Evolutionary conservation across 2,797 vertebrate genomes (phyloP).

Genomic region (Myotis daubentonii): DNA sequence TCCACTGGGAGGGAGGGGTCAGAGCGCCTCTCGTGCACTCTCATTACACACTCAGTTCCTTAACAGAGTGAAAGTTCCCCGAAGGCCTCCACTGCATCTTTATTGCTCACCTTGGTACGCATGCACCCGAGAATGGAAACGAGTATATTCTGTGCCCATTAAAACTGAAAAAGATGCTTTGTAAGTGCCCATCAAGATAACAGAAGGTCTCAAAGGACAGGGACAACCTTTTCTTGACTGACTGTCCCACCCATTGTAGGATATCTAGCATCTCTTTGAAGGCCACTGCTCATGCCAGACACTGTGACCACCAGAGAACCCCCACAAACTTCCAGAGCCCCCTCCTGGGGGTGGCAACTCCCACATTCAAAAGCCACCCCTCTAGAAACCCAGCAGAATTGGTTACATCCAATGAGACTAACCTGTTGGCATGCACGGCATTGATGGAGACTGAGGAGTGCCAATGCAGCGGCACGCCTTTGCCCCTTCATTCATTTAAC

Average conservation of each 20-base stretch:
- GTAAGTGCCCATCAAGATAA: not conserved
- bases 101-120: not conserved
- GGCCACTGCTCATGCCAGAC: not conserved
- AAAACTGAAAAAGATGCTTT: not conserved
- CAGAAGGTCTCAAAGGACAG: not conserved
- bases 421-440: not conserved
- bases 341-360: not conserved
- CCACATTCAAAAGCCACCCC: not conserved
- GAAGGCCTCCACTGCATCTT: not conserved
- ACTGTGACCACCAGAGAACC: not conserved
- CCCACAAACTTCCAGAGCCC: not conserved
- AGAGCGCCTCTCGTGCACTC: not conserved
- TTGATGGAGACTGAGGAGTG: fast-evolving
- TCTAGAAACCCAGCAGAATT: not conserved
- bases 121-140: not conserved
- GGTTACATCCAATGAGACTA: too few relatives aligned
- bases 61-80: not conserved
- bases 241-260: not conserved
- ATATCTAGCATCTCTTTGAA: not conserved
- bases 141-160: not conserved
- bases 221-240: not conserved
- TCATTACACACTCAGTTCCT: not conserved
- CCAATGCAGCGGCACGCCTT: fast-evolving
- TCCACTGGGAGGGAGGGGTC: not conserved
- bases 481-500: too few relatives aligned